Base-by-base conservation (phyloP, 2,888 invertebrate genomes). In the Autographa gamma region DNA sequence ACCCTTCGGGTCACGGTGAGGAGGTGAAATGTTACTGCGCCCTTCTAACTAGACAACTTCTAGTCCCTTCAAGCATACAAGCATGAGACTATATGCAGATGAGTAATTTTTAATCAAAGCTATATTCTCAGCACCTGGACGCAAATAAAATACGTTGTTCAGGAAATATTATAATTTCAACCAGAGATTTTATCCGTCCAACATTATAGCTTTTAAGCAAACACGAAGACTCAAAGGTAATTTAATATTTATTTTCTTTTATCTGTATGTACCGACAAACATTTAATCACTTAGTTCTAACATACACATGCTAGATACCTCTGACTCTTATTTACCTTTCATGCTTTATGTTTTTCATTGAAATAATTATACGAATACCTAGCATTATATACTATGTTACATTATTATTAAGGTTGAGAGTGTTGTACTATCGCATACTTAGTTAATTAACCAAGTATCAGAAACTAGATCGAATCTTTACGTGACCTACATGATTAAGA, bases 221-320 rank as follows among this genome's bases (percentile, higher is more conserved):
- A 38, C n/a, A n/a, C n/a, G 43, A 48, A n/a, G 48, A 48, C 48
- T 48, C n/a, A 48, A 48, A 48, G 48, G n/a, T 48, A 48, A 48
- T n/a, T 48, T n/a, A n/a, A 48, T 48, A 48, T 48, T 48, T 48
- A n/a, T 48, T 48, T 43, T n/a, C 48, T 48, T 48, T 16, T n/a
- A n/a, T 48, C 16, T 38, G 7, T 48, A 48, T 48, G n/a, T 48
- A n/a, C 48, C 7, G n/a, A 48, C 48, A 48, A 48, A 48, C n/a
- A 48, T 48, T 48, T 48, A 48, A 48, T 48, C n/a, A 48, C 13
- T 48, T 48, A n/a, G n/a, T n/a, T 16, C 5, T 48, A 5, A 48
- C 16, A n/a, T n/a, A 48, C 43, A 14, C 48, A n/a, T n/a, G 48
- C 13, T 48, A 16, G 48, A 48, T 48, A 48, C 16, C 48, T n/a